Conservation (phyloP, 2,113 vertebrate genomes). For the Microcebus tavaratra region DNA sequence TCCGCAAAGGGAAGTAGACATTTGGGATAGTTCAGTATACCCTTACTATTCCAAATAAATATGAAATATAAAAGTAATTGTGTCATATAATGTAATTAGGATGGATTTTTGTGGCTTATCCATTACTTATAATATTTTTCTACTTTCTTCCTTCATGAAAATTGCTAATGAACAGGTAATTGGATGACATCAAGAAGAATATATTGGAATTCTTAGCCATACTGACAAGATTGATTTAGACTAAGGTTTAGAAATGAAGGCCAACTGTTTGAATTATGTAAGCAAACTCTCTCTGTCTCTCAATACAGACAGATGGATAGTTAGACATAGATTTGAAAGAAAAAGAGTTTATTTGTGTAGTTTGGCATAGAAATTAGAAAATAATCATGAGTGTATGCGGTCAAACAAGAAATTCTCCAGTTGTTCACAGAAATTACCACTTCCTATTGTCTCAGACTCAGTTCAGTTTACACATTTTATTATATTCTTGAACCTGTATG, state of each 20-base stretch:
- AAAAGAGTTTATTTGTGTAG: not conserved
- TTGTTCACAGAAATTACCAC: not conserved
- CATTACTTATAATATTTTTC: not conserved
- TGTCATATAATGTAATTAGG: not conserved
- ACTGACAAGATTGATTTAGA: constrained; percentile 14
- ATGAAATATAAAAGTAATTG: not conserved
- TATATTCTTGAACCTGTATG: not conserved
- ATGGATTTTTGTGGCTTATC: not conserved
- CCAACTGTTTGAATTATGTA: not conserved
- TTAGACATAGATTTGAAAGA: not conserved
- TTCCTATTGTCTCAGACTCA: not conserved
- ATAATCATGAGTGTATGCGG: not conserved
- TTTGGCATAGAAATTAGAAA: not conserved
- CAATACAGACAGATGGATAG: not conserved
- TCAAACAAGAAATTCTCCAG: not conserved
- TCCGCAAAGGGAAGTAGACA: not conserved
- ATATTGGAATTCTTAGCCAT: not conserved
- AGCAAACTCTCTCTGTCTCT: not conserved
- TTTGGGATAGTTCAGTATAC: not conserved
- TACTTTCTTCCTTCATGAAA: not conserved
- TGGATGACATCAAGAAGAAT: not conserved
- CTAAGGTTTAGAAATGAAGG: not conserved
- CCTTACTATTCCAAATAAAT: not conserved
- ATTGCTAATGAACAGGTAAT: constrained; percentile 2
- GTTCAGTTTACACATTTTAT: not conserved